These are phyloP conservation scores for Leptinotarsa peninsularis DNA, from an alignment of 2,888 invertebrate genomes.

Conservation along the genomic window DNA sequence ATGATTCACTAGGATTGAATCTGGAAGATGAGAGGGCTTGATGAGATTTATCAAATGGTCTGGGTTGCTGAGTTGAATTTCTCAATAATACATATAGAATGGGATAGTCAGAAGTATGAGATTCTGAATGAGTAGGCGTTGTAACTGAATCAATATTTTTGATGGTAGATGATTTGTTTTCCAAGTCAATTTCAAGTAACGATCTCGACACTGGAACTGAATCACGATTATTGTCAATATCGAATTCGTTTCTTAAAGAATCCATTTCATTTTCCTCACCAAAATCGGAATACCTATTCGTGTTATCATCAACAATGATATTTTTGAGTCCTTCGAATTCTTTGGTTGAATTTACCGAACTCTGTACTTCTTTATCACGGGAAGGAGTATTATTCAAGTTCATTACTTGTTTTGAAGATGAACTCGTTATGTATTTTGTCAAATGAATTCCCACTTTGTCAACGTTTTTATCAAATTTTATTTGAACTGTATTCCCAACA, in stretches of 20 bases:
- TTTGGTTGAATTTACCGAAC: background rate
- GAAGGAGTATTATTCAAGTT: too few relatives aligned
- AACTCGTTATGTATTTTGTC: slow-evolving; percentile 43
- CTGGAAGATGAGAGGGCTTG: slow-evolving; percentile 24
- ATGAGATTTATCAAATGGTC: slow-evolving; percentile 51
- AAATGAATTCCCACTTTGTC: slow-evolving; percentile 48
- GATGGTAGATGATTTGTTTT: background rate
- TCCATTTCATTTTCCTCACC: background rate
- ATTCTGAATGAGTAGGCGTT: slow-evolving; percentile 16
- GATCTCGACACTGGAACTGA: background rate
- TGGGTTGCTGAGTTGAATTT: slow-evolving; percentile 46
- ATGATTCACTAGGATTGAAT: slow-evolving; percentile 45
- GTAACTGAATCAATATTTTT: background rate
- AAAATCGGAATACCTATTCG: background rate
- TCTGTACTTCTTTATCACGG: background rate
- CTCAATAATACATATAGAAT: slow-evolving; percentile 24
- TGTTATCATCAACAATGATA: background rate
- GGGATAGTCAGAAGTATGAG: background rate
- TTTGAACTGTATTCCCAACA: slow-evolving; percentile 42
- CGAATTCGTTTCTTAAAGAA: background rate
- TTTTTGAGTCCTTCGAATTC: background rate
- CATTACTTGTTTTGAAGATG: background rate
- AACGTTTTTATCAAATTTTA: slow-evolving; percentile 48
- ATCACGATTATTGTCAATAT: background rate
- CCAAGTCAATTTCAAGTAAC: background rate